A percentile compares a stretch with the other conserved stretches of the same genome.
Conservation (phyloP, 2,888 invertebrate species). For the Drosophila koepferae region DNA sequence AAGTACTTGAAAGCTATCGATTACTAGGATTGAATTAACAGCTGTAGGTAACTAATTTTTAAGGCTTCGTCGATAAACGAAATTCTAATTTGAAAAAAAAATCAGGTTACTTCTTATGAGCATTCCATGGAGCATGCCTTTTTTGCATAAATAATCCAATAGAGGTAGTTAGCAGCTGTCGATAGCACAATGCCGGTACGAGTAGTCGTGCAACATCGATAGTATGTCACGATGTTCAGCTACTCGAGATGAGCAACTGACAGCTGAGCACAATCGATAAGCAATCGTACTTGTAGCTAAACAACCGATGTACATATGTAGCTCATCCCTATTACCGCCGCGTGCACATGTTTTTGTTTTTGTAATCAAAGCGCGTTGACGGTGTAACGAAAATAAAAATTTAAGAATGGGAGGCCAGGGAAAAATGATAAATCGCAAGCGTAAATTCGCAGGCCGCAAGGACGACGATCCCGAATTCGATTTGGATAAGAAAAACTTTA, state of each 20-base stretch:
- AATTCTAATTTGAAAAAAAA: accelerated
- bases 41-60: background rate
- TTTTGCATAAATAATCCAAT: background rate
- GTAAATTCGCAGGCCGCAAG: slow-evolving; percentile 78
- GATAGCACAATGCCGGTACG: background rate
- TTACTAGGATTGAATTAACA: background rate
- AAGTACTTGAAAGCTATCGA: background rate
- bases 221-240: background rate
- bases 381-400: background rate
- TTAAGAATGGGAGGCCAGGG: slow-evolving; percentile 81
- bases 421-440: slow-evolving; percentile 81
- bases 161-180: too few species aligned
- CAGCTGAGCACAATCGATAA: slow-evolving; percentile 1
- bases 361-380: slow-evolving; percentile 19
- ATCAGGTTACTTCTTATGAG: background rate
- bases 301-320: background rate
- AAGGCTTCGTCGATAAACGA: background rate
- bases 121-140: accelerated
- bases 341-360: slow-evolving; percentile 57
- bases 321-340: slow-evolving; percentile 31
- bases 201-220: background rate
- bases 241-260: background rate
- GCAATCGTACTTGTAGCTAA: background rate
- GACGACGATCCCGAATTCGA: slow-evolving; percentile 92
- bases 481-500: slow-evolving; percentile 91